phyloP scores from a whole-genome alignment of 2,888 invertebrate species.

The Ornithoptera alexandrae region DNA sequence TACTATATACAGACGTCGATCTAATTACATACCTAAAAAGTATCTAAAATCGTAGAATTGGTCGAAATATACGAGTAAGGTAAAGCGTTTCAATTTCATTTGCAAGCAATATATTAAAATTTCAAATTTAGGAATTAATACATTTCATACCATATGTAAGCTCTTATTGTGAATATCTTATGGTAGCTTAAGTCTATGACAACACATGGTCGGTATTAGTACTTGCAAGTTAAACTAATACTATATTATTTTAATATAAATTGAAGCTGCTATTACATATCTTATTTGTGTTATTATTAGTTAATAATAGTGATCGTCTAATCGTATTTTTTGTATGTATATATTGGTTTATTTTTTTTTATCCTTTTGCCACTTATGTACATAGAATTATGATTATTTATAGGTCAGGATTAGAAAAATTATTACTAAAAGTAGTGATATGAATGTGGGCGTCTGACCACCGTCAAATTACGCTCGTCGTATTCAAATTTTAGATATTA shows the following conservation, averaged over 20 bases:
- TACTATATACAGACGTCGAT: conserved; percentile 55
- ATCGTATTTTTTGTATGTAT: too few relatives aligned
- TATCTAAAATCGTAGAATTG: conserved; percentile 52
- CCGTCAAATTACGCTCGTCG: too few relatives aligned
- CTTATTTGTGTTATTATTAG: background rate
- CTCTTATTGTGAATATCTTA: conserved; percentile 24
- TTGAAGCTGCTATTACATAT: conserved; percentile 16
- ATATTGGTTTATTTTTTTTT: too few relatives aligned
- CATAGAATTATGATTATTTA: too few relatives aligned
- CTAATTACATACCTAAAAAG: conserved; percentile 38
- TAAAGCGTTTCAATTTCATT: conserved; percentile 61
- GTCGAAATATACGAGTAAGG: conserved; percentile 60
- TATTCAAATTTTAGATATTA: too few relatives aligned
- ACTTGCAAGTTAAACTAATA: background rate
- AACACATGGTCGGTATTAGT: conserved; percentile 13
- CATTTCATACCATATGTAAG: conserved; percentile 11
- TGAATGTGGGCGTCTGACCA: too few relatives aligned
- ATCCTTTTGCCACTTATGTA: too few relatives aligned
- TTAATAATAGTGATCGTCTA: too few relatives aligned
- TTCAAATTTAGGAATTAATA: conserved; percentile 18
- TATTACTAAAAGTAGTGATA: too few relatives aligned
- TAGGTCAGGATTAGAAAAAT: too few relatives aligned
- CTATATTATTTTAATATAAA: conserved; percentile 4
- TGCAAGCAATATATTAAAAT: conserved; percentile 43
- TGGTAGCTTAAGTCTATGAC: conserved; percentile 16